These are phyloP conservation scores for Gymnogyps californianus DNA, from an alignment of 2,113 vertebrate genomes.

Conservation along the genomic window DNA sequence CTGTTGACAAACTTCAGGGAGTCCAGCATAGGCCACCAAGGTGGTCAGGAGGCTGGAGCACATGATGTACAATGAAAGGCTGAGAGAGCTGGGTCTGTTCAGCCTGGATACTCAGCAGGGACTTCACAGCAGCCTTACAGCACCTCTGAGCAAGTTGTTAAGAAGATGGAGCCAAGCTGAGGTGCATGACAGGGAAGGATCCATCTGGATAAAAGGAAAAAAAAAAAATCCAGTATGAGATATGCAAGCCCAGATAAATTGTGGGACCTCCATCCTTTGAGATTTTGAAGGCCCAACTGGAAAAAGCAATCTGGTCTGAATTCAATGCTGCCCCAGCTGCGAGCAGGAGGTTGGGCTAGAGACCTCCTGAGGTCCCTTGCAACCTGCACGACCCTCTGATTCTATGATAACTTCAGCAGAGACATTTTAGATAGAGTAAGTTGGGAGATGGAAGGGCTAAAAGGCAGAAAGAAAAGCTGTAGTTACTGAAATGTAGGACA, in stretches of 20 bases:
- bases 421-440: not conserved
- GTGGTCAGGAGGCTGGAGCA: not conserved
- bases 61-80: not conserved
- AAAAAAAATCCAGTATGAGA: not conserved
- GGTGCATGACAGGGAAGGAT: not conserved
- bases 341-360: not conserved
- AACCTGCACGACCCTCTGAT: not conserved
- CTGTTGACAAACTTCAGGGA: slow-evolving; percentile 32
- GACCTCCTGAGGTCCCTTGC: not conserved
- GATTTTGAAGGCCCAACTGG: not conserved
- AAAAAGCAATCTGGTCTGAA: not conserved
- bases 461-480: not conserved
- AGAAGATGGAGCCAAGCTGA: not conserved
- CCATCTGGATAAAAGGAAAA: not conserved
- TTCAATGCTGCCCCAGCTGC: not conserved
- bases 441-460: not conserved
- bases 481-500: not conserved
- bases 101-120: not conserved
- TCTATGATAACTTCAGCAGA: not conserved
- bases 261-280: not conserved
- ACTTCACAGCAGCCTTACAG: not conserved
- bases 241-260: not conserved
- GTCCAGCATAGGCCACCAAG: not conserved
- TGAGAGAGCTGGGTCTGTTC: not conserved
- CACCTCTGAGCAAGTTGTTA: not conserved